These are phyloP conservation scores for Nesogale talazaci DNA, from an alignment of 2,113 vertebrate genomes.

Conservation along the genomic window DNA sequence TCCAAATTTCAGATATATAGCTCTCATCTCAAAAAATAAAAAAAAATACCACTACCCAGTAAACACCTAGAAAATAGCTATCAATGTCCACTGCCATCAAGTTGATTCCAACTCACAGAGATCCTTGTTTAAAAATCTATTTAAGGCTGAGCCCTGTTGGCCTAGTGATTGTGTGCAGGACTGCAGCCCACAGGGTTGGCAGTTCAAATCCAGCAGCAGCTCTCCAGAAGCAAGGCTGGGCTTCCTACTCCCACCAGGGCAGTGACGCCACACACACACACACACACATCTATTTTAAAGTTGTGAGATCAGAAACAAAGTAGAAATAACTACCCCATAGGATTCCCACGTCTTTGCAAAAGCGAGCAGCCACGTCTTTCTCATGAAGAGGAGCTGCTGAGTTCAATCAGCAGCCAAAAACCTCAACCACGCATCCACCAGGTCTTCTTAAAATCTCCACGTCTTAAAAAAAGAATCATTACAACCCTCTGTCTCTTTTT, in stretches of 20 bases:
- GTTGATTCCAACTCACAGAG: background rate
- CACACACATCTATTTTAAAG: no score
- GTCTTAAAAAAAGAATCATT: no score
- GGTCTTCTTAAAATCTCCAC: background rate
- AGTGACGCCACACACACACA: no score
- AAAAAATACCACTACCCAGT: background rate
- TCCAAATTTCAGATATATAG: constrained; percentile 56
- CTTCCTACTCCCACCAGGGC: no score
- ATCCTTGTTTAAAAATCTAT: background rate
- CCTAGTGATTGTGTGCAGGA: no score
- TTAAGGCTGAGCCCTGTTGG: no score
- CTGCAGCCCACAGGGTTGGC: no score
- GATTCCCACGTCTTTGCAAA: background rate
- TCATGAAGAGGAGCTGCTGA: background rate
- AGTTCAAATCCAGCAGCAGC: no score
- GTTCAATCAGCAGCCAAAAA: background rate
- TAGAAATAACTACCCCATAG: background rate
- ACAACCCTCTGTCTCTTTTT: background rate
- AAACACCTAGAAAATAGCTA: background rate
- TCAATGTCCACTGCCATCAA: background rate
- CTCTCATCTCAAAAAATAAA: constrained; percentile 14
- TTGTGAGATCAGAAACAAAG: background rate
- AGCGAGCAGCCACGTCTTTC: background rate
- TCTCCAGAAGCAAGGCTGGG: no score
- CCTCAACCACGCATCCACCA: background rate